Conservation (phyloP, 2,113 vertebrate genomes). For the Hippopotamus amphibius region DNA sequence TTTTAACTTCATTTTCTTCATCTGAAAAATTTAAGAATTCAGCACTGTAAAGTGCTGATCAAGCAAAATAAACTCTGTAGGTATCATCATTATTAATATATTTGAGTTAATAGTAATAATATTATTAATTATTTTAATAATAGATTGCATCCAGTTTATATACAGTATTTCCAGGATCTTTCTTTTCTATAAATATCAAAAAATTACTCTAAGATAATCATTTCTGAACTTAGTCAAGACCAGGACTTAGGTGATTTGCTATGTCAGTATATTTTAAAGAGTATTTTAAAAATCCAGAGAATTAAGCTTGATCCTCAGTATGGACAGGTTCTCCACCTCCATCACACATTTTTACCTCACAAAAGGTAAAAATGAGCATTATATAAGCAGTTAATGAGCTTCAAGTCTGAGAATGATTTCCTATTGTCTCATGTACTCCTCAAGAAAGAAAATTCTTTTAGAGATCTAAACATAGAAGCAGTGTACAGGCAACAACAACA, state of each 20-base stretch:
- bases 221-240: background rate
- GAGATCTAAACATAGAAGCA: slow-evolving; percentile 43
- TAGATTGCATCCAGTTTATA: background rate
- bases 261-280: background rate
- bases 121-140: background rate
- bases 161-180: background rate
- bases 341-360: background rate
- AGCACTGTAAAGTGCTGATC: background rate
- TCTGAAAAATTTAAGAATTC: background rate
- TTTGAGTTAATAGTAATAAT: background rate
- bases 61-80: background rate
- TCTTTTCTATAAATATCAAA: background rate
- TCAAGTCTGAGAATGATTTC: background rate
- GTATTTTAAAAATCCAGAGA: background rate
- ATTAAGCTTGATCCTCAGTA: background rate
- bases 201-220: background rate
- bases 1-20: background rate
- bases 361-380: background rate
- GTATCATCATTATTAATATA: background rate
- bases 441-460: background rate
- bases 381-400: background rate
- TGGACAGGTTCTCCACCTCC: background rate
- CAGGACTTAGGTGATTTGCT: background rate
- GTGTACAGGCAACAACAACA: background rate
- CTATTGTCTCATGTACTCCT: background rate